Conservation (phyloP, 1,140 invertebrate genomes). For the Macrocentrus cingulum region DNA sequence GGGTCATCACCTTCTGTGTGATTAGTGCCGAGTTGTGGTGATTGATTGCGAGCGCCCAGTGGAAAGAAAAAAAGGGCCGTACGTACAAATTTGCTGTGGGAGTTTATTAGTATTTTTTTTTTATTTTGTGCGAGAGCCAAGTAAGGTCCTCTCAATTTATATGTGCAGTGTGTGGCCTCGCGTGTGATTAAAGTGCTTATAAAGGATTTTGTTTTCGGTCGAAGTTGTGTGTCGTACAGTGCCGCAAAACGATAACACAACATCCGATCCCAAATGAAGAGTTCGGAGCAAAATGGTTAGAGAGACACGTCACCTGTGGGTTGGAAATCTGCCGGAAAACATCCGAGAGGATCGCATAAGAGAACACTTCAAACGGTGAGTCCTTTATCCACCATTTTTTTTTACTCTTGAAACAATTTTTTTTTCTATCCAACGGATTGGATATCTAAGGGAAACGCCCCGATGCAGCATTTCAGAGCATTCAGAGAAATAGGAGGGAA, state of each 20-base stretch:
- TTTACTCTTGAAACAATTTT: too few relatives aligned
- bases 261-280: constrained; percentile 70
- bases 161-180: neutral
- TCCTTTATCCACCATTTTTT: too few relatives aligned
- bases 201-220: constrained; percentile 32
- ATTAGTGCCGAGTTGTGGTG: constrained; percentile 35
- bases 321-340: constrained; percentile 99
- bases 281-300: constrained; percentile 94
- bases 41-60: constrained; percentile 21
- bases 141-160: neutral
- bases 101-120: too few relatives aligned
- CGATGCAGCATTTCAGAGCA: too few relatives aligned
- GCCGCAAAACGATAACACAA: constrained; percentile 61
- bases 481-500: too few relatives aligned
- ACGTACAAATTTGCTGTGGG: neutral
- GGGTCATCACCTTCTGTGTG: constrained; percentile 37
- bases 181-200: neutral
- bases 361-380: constrained; percentile 97
- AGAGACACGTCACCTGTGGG: constrained; percentile 99
- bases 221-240: constrained; percentile 60
- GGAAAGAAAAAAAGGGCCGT: constrained; percentile 1
- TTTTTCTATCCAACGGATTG: too few relatives aligned
- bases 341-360: constrained; percentile 92
- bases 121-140: neutral
- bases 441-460: too few relatives aligned